Evolutionary conservation across 2,888 invertebrate genomes (phyloP).

Genomic region (Ctenicera cuprea): DNA sequence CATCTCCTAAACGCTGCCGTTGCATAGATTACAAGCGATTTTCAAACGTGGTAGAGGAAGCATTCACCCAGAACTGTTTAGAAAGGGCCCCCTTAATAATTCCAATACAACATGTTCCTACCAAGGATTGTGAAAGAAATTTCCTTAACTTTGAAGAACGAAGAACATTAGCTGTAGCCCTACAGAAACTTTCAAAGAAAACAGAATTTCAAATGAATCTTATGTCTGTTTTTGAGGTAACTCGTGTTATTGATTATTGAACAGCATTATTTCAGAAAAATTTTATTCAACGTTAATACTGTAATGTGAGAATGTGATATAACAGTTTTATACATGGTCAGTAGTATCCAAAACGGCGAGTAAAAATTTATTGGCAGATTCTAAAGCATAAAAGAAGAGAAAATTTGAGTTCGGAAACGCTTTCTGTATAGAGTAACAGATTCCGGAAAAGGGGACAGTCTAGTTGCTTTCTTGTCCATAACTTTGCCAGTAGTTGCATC

Average conservation of each 20-base stretch:
- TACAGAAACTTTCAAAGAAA: constrained; percentile 80
- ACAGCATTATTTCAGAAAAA: not conserved
- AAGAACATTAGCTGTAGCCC: constrained; percentile 77
- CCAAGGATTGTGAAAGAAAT: constrained; percentile 77
- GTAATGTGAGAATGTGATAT: no score
- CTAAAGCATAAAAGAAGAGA: no score
- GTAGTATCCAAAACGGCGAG: no score
- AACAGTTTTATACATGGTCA: no score
- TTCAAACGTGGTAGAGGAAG: constrained; percentile 81
- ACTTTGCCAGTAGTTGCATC: no score
- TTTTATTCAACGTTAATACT: no score
- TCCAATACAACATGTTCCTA: constrained; percentile 83
- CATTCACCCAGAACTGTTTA: constrained; percentile 79
- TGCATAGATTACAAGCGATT: constrained; percentile 82
- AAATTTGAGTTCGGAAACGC: no score
- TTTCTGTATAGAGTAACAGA: no score
- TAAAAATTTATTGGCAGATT: no score
- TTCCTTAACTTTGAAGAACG: constrained; percentile 87
- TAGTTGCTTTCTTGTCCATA: no score
- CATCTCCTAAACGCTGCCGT: constrained; percentile 77
- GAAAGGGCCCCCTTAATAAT: constrained; percentile 81
- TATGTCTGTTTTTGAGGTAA: constrained; percentile 80
- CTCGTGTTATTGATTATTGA: no score
- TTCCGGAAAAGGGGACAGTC: no score
- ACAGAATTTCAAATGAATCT: constrained; percentile 82